Evolutionary conservation across 2,113 vertebrate genomes (phyloP).

Genomic region (Echinops telfairi): DNA sequence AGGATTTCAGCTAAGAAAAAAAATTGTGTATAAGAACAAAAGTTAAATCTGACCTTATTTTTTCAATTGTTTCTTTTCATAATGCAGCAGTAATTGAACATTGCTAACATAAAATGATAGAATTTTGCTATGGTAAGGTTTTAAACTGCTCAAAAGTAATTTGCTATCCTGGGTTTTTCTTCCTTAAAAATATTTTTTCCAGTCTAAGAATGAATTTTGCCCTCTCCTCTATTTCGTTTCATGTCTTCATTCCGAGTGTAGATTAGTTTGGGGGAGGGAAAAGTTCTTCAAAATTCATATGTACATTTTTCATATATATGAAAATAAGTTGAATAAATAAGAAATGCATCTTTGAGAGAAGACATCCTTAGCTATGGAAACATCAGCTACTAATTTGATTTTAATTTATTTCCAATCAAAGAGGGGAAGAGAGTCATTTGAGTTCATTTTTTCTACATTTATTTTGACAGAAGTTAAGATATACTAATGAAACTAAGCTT

Average conservation of each 20-base stretch:
- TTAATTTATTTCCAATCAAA: background rate
- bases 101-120: conserved; percentile 21
- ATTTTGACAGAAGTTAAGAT: conserved; percentile 42
- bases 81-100: background rate
- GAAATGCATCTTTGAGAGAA: background rate
- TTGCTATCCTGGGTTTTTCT: conserved; percentile 15
- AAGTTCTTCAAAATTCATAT: background rate
- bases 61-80: conserved; percentile 13
- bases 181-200: conserved; percentile 55
- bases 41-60: background rate
- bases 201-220: conserved; percentile 6
- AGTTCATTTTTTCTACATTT: background rate
- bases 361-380: background rate
- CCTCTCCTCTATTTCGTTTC: background rate
- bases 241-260: background rate
- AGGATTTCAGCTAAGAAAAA: background rate
- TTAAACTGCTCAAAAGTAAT: conserved; percentile 18
- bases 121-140: conserved; percentile 25
- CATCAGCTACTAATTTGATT: background rate
- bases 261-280: background rate
- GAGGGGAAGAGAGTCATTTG: background rate
- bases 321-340: conserved; percentile 29
- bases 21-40: conserved; percentile 11
- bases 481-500: conserved; percentile 40
- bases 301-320: background rate